These are phyloP conservation scores for Macrotrachela quadricornifera DNA, from an alignment of 1,140 invertebrate genomes.

Conservation along the genomic window DNA sequence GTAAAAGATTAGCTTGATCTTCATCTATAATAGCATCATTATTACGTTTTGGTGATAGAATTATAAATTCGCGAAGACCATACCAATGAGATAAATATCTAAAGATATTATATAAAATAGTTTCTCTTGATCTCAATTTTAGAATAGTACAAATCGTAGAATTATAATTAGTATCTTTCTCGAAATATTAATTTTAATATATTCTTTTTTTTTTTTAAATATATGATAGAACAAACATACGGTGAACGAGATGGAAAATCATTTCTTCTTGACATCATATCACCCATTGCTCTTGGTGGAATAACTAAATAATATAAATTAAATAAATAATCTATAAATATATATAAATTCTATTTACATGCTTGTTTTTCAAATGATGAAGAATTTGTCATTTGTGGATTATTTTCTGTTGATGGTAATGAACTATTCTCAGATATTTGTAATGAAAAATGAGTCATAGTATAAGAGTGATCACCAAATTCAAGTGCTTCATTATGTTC, in stretches of 20 bases:
- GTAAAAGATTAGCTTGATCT: constrained; percentile 54
- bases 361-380: too few relatives aligned
- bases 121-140: too few relatives aligned
- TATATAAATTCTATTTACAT: too few relatives aligned
- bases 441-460: constrained; percentile 19
- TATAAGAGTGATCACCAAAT: constrained; percentile 37
- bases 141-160: too few relatives aligned
- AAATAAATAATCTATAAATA: too few relatives aligned
- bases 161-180: too few relatives aligned
- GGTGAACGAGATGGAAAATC: constrained; percentile 40
- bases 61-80: constrained; percentile 58
- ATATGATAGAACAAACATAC: constrained; percentile 27
- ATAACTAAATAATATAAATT: neutral
- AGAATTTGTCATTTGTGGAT: too few relatives aligned
- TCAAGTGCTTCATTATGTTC: constrained; percentile 35
- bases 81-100: constrained; percentile 33
- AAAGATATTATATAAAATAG: neutral
- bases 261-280: constrained; percentile 42
- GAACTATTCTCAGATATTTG: constrained; percentile 10
- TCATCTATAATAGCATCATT: constrained; percentile 43
- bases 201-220: constrained; percentile 14
- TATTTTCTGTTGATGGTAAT: constrained; percentile 13
- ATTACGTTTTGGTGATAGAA: constrained; percentile 40
- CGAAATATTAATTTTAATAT: too few relatives aligned
- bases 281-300: constrained; percentile 12